phyloP scores from a whole-genome alignment of 2,797 vertebrate species.

The Steatocranus sp. region DNA sequence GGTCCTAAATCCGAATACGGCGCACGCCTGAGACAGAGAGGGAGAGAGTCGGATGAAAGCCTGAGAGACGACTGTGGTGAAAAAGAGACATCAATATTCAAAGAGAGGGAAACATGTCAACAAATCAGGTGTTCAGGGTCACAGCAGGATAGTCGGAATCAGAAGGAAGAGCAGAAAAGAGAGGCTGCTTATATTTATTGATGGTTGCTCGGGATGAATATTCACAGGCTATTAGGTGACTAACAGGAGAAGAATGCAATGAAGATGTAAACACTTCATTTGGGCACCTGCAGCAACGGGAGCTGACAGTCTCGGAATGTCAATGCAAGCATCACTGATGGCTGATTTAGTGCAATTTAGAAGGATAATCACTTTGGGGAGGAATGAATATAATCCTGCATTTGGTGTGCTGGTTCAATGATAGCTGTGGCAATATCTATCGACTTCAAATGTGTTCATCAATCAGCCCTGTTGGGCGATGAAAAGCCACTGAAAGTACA shows the following conservation, averaged over 20 bases:
- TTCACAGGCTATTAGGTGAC: background rate
- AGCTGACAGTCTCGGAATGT: accelerated
- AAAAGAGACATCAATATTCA: background rate
- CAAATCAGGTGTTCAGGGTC: background rate
- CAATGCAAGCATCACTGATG: background rate
- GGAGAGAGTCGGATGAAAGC: background rate
- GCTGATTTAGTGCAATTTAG: background rate
- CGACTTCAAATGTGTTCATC: background rate
- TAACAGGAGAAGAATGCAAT: background rate
- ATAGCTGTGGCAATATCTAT: background rate
- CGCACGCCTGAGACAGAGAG: background rate
- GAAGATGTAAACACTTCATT: background rate
- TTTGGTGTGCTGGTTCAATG: background rate
- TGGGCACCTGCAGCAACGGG: background rate
- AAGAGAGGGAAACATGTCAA: background rate
- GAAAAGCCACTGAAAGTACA: background rate
- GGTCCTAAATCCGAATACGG: background rate
- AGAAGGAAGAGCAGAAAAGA: background rate
- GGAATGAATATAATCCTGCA: background rate
- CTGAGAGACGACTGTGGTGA: background rate
- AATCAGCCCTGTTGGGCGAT: background rate
- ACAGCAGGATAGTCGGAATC: background rate
- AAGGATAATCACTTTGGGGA: background rate
- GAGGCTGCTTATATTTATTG: background rate
- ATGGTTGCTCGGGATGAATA: background rate